These are phyloP conservation scores for Torymus tubicola DNA, from an alignment of 2,888 invertebrate species.

Conservation along the genomic window DNA sequence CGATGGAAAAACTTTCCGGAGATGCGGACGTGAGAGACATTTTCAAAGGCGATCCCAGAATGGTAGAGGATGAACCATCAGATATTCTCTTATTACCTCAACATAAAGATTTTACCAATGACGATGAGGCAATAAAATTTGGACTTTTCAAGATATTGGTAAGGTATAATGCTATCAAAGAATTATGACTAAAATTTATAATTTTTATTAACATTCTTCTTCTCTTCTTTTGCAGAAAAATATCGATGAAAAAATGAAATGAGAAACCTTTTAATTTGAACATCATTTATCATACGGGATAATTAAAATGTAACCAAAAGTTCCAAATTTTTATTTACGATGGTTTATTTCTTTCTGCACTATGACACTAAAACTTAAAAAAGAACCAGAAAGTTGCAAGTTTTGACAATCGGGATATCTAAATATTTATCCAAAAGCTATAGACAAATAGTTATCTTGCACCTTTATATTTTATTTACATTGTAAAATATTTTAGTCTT, in stretches of 20 bases:
- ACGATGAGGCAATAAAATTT: constrained; percentile 45
- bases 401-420: constrained; percentile 32
- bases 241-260: constrained; percentile 40
- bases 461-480: constrained; percentile 9
- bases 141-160: constrained; percentile 48
- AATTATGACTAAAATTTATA: too few species aligned
- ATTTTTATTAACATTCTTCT: not conserved
- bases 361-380: not conserved
- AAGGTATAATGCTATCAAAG: not conserved
- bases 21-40: constrained; percentile 12
- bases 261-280: constrained; percentile 2
- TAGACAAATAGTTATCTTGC: not conserved
- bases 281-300: not conserved
- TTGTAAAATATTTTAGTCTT: not conserved
- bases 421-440: constrained; percentile 4
- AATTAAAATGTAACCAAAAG: constrained; percentile 10
- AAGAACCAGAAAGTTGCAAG: constrained; percentile 1
- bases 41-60: constrained; percentile 13
- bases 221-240: constrained; percentile 46
- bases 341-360: not conserved
- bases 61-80: constrained; percentile 25
- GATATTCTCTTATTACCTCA: constrained; percentile 30
- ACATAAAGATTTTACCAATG: constrained; percentile 16
- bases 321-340: not conserved
- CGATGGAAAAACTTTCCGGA: constrained; percentile 28